These are phyloP conservation scores for Boulengeromyrus knoepffleri DNA, from an alignment of 2,113 vertebrate genomes.

Conservation along the genomic window DNA sequence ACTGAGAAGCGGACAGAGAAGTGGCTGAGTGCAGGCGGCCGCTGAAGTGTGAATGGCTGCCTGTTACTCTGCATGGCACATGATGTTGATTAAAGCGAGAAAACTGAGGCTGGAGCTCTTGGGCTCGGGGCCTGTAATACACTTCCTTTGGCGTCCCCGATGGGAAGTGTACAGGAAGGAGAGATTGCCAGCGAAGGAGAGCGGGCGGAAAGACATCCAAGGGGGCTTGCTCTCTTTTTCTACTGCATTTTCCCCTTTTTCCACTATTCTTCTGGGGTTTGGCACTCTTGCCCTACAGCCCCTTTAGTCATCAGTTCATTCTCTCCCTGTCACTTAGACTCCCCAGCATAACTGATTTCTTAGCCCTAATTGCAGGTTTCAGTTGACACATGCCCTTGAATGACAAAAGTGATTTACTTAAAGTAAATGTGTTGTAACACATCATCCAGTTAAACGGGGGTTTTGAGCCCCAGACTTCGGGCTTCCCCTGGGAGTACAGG, in stretches of 20 bases:
- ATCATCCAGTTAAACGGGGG: background rate
- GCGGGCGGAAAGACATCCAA: constrained; percentile 51
- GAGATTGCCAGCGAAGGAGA: constrained; percentile 51
- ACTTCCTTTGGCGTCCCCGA: constrained; percentile 52
- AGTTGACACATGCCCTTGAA: background rate
- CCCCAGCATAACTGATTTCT: constrained; percentile 55
- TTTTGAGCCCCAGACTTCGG: background rate
- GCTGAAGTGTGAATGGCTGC: constrained; percentile 18
- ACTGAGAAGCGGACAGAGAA: constrained; percentile 39
- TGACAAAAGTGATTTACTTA: background rate
- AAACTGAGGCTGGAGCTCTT: constrained; percentile 31
- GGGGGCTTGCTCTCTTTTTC: constrained; percentile 48
- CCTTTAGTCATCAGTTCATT: constrained; percentile 40
- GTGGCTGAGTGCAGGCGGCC: background rate
- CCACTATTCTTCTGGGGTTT: constrained; percentile 15
- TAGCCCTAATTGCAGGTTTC: background rate
- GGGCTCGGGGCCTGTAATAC: constrained; percentile 41
- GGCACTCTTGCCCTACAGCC: constrained; percentile 18
- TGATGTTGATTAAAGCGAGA: constrained; percentile 57
- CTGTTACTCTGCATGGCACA: constrained; percentile 40
- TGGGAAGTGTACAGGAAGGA: constrained; percentile 78
- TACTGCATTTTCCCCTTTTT: constrained; percentile 36
- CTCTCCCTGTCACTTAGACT: constrained; percentile 70
- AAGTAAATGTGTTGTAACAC: background rate
- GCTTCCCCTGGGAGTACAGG: background rate